Evolutionary conservation across 30 jellyfish, hydroid and myxozoan species (phyloP).

Genomic region (Aurelia sp.): DNA sequence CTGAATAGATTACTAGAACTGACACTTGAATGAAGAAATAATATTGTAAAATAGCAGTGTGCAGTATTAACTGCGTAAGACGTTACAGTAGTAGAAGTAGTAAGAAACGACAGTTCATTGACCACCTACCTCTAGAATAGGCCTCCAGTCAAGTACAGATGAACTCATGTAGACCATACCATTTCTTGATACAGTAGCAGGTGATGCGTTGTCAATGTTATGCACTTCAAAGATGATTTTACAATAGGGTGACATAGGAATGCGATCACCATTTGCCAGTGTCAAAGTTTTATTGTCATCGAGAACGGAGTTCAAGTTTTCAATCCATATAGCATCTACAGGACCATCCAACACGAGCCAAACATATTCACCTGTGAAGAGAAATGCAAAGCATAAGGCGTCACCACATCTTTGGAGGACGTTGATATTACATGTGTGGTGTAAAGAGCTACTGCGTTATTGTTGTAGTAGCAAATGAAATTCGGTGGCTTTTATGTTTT

Average conservation of each 20-base stretch:
- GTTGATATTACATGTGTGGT: too few relatives aligned
- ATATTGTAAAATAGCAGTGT: too few relatives aligned
- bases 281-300: conserved; percentile 95
- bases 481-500: too few relatives aligned
- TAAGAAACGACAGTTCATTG: background rate
- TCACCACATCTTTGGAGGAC: too few relatives aligned
- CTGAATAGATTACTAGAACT: too few relatives aligned
- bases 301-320: conserved; percentile 88
- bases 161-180: conserved; percentile 99
- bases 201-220: conserved; percentile 95
- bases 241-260: conserved; percentile 94
- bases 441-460: too few relatives aligned
- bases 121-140: conserved; percentile 75
- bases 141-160: conserved; percentile 93
- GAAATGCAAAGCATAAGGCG: too few relatives aligned
- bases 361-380: conserved; percentile 80
- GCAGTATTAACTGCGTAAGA: too few relatives aligned
- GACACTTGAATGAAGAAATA: too few relatives aligned
- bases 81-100: too few relatives aligned
- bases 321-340: conserved; percentile 98
- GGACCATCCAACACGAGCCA: conserved; percentile 97
- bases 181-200: conserved; percentile 95
- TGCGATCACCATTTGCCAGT: conserved; percentile 97
- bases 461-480: too few relatives aligned
- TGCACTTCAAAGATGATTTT: conserved; percentile 91